These are phyloP conservation scores for Oconnorella tubifera DNA, from an alignment of 2,888 invertebrate genomes.

Conservation along the genomic window DNA sequence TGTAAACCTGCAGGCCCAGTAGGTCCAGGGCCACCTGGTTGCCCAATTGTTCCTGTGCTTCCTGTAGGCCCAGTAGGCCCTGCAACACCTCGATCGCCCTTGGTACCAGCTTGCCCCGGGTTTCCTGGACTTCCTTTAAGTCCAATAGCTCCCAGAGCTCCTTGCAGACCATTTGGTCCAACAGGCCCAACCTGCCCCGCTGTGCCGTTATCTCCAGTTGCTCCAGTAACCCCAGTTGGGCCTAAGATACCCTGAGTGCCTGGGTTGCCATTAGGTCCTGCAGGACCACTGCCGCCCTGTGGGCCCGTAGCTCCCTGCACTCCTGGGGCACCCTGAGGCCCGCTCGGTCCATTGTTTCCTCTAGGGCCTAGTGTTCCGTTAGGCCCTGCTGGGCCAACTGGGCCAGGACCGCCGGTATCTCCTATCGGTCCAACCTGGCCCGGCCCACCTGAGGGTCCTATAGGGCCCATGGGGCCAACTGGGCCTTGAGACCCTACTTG, in stretches of 20 bases:
- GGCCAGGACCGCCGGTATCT: constrained; percentile 15
- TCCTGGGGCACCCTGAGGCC: constrained; percentile 11
- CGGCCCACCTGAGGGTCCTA: constrained; percentile 3
- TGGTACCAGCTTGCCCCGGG: neutral
- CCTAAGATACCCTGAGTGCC: no score
- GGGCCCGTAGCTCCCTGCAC: constrained; percentile 53
- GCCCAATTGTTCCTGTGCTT: constrained; percentile 38
- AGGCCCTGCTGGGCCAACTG: constrained; percentile 11
- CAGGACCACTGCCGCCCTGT: constrained; percentile 51
- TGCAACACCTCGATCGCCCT: neutral
- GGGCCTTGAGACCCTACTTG: constrained; percentile 24
- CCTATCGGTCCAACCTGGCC: constrained; percentile 19
- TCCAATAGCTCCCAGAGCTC: neutral
- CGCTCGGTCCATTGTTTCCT: constrained; percentile 18
- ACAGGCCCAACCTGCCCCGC: neutral
- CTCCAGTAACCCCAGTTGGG: neutral
- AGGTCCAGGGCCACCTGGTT: constrained; percentile 18
- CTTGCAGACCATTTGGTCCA: neutral
- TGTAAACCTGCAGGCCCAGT: constrained; percentile 16
- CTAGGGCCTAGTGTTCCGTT: constrained; percentile 14
- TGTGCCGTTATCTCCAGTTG: neutral
- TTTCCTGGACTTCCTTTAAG: neutral
- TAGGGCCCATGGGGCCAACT: constrained; percentile 16
- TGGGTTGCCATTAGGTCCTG: no score
- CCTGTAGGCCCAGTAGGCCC: constrained; percentile 33